Base-by-base conservation (phyloP, 2,797 vertebrate genomes). In the Sarcoramphus papa region DNA sequence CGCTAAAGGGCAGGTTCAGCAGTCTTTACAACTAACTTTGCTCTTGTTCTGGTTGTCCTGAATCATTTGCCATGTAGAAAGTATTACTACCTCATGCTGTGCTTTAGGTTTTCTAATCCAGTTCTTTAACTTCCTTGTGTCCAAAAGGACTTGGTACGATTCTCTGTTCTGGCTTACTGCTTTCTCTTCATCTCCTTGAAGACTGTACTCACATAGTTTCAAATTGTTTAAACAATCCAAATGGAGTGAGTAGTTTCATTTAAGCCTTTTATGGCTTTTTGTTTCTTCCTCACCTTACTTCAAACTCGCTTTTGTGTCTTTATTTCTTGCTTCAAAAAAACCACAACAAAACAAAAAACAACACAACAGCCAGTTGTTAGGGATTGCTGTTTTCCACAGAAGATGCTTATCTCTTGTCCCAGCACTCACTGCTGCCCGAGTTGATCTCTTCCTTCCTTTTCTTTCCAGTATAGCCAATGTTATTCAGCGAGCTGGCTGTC, bases 401-500 rank as follows among this genome's bases (percentile, higher is more conserved):
- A 65, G 37, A 2, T 37, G 13, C 23, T 75, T 69, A 6, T 43
- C 28, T 69, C 2, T 82, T 79, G 28, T 62, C 43, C 10, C 14
- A 9, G 54, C 24, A 6, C 9, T 82, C 14, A 1, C 27, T 27
- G 25, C 40, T 13, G 3, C 37, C 37, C 4, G 33, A 43, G 20
- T 31, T 83, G 35, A 95, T 50, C 63, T 92, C 23, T 84, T 47
- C 74, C 41, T 37, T 78, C 54, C 9, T 90, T 57, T 97, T 86
- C 80, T 90, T 69, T 88, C 85, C 93, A 99, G 99, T 80, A 98
- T 99, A 64, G 99, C 99, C 53, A 99, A 97, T 12, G 99, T 99
- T 57, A 99, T 99, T 76, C 99, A 99, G 97, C 98, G 98, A 95
- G 99, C 99, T 9, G 99, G 99, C 45, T 99, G 99, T 96, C 99